Conservation (phyloP, 2,797 vertebrate species). For the Pangasius larnaudii region DNA sequence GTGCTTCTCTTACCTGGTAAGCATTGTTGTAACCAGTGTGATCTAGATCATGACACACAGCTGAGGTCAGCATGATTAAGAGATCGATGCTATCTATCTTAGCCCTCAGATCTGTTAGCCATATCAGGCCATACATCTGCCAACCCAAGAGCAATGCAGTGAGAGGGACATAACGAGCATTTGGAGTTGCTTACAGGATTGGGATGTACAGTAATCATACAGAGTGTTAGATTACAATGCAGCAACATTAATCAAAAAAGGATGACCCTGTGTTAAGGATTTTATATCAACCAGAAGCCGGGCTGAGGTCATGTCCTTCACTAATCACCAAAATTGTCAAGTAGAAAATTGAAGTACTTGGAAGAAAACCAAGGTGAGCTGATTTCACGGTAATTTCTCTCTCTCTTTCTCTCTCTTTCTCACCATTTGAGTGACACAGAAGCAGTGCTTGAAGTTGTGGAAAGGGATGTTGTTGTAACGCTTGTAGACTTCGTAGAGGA, state of each 20-base stretch:
- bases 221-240: neutral
- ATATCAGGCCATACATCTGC: slow-evolving; percentile 84
- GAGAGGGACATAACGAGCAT: neutral
- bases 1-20: slow-evolving; percentile 71
- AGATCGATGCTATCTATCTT: slow-evolving; percentile 77
- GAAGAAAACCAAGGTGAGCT: slow-evolving; percentile 19
- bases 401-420: slow-evolving; percentile 62
- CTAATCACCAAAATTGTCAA: slow-evolving; percentile 36
- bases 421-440: slow-evolving; percentile 85
- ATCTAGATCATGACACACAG: slow-evolving; percentile 82
- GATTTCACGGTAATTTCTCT: slow-evolving; percentile 61
- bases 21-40: slow-evolving; percentile 84
- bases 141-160: slow-evolving; percentile 15
- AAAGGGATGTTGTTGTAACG: slow-evolving; percentile 85
- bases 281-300: neutral
- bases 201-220: neutral
- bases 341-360: slow-evolving; percentile 32
- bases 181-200: neutral
- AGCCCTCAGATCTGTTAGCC: slow-evolving; percentile 79
- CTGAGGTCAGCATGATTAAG: slow-evolving; percentile 80
- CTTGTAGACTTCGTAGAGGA: slow-evolving; percentile 78
- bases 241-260: neutral
- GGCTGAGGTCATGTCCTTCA: slow-evolving; percentile 21
- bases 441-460: slow-evolving; percentile 84
- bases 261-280: neutral